Conservation (phyloP, 23 tunicate genomes). For the Corella eumyota region DNA sequence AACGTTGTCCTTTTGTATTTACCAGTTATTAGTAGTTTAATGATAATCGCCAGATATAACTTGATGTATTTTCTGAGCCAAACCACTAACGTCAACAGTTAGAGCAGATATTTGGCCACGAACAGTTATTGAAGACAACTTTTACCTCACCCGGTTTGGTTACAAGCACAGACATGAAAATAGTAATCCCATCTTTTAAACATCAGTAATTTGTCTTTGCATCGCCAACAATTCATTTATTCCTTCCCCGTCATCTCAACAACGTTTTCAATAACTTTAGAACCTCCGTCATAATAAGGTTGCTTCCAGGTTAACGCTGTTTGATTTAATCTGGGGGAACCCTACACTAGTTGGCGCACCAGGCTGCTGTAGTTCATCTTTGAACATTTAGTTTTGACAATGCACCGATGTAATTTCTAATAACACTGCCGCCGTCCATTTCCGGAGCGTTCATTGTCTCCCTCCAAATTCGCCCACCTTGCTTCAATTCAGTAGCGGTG, state of each 20-base stretch:
- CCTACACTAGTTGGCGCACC: conserved; percentile 58
- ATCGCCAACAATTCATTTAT: conserved; percentile 39
- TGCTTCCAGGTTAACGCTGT: conserved; percentile 59
- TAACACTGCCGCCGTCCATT: conserved; percentile 83
- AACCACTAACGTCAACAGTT: conserved; percentile 37
- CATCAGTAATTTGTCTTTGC: conserved; percentile 41
- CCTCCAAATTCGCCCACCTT: too few species aligned
- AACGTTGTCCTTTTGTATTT: conserved; percentile 47
- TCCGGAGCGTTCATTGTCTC: conserved; percentile 95
- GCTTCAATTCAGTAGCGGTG: too few species aligned
- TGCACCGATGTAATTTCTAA: conserved; percentile 79
- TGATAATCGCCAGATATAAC: conserved; percentile 71
- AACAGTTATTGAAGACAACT: conserved; percentile 62
- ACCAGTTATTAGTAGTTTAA: conserved; percentile 57
- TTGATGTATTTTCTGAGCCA: conserved; percentile 51
- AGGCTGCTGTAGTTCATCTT: conserved; percentile 81
- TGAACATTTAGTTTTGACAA: conserved; percentile 70
- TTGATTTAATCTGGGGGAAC: conserved; percentile 46
- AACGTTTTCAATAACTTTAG: conserved; percentile 47
- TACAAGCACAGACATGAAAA: conserved; percentile 75
- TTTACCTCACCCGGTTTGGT: conserved; percentile 77
- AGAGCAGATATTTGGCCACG: conserved; percentile 61
- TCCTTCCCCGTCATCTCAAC: conserved; percentile 86
- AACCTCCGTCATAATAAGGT: conserved; percentile 78
- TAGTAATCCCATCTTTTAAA: conserved; percentile 83